A percentile compares a stretch with the other conserved stretches of the same genome.
Evolutionary conservation across 2,888 invertebrate genomes (phyloP).

Genomic region (Loripinus fragilis): DNA sequence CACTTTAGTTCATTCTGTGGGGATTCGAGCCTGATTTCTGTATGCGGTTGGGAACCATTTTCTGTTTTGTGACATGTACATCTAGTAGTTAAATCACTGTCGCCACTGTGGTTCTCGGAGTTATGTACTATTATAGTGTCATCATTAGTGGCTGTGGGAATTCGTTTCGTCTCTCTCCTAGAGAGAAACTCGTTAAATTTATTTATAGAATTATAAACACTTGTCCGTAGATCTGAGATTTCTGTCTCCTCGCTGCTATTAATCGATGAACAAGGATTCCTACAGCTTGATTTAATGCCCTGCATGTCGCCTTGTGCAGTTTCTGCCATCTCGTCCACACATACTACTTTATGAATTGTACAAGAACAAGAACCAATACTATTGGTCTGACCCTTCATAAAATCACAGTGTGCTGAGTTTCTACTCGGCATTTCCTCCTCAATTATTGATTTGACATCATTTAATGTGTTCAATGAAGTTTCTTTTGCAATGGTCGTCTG

Average conservation of each 20-base stretch:
- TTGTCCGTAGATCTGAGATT: neutral
- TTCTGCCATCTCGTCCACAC: neutral
- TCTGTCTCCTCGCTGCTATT: neutral
- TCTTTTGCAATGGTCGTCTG: neutral
- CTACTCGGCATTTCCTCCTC: neutral
- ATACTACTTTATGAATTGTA: neutral
- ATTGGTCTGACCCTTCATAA: neutral
- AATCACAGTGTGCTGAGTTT: neutral
- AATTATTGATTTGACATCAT: neutral
- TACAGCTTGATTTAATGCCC: neutral
- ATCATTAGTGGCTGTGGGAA: neutral
- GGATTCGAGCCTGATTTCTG: too few relatives aligned
- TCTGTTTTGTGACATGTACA: too few relatives aligned
- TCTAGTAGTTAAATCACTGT: too few relatives aligned
- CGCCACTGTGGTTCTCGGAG: too few relatives aligned
- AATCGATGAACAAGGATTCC: neutral
- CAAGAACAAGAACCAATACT: neutral
- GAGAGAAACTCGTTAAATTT: neutral
- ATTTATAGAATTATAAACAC: neutral
- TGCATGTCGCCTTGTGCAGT: neutral
- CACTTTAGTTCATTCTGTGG: too few relatives aligned
- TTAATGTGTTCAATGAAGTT: neutral
- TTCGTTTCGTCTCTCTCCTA: neutral
- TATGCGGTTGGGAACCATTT: too few relatives aligned
- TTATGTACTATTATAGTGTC: too few relatives aligned